Evolutionary conservation across 2,888 invertebrate species (phyloP), one percentile per base, ranked within the genome.

Genomic region (Papilio elwesi): DNA sequence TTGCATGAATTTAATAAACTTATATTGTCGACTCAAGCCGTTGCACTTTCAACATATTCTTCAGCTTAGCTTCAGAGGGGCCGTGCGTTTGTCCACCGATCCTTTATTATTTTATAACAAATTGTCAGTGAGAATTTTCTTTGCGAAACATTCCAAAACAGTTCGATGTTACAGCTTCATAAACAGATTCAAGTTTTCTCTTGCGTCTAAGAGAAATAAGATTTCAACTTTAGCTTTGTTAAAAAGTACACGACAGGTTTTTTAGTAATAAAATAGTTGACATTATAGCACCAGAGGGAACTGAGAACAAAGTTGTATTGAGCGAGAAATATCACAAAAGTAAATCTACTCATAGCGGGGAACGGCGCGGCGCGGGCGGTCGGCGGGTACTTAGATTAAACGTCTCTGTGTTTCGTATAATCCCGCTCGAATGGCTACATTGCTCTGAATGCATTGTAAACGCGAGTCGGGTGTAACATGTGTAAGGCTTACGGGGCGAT

Each of bases 321-420:
- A 53, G 51, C 12, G 49, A 52, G 47, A 57, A 70, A 53, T 70
- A 62, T 26, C 63, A 53, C 2, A n/a, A 55, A 65, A 70, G 55
- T 53, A 70, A 65, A 70, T 71, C 36, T 71, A 51, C 71, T 66
- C 38, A 47, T 52, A 48, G 64, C 55, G 48, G 55, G 52, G 71
- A 55, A 8, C 26, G 70, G 12, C 36, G 11, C 57, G n/a, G 51
- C 43, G 63, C 16, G 57, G 9, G 6, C 4, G 6, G 8, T 5
- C 4, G 43, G 9, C 43, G 43, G 26, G 43, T 9, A 43, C 15
- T 48, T 48, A 57, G 66, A 66, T 57, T 71, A 66, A 71, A 66
- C 59, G 36, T 57, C 48, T 57, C 49, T 48, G 65, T 59, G 66
- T 57, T 71, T 48, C 57, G 51, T 43, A n/a, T 59, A 65, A 59